These are phyloP conservation scores for Gymnoscopelus microlampas DNA, from an alignment of 2,797 vertebrate species.

Conservation along the genomic window DNA sequence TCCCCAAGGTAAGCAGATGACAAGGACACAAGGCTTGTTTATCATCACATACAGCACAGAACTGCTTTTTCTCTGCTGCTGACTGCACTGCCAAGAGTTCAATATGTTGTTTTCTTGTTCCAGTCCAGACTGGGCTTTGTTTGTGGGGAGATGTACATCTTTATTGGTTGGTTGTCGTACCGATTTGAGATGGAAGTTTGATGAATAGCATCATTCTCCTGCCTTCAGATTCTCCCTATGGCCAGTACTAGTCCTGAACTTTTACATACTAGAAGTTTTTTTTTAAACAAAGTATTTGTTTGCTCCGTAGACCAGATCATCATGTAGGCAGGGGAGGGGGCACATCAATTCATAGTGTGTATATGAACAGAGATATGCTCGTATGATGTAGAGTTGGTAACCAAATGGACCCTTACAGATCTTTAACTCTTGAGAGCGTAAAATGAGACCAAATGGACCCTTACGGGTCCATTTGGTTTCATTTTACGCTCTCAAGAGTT, in stretches of 20 bases:
- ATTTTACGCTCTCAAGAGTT: too few species aligned
- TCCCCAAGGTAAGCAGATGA: slow-evolving; percentile 89
- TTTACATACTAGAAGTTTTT: neutral
- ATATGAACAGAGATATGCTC: too few species aligned
- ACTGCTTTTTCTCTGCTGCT: slow-evolving; percentile 35
- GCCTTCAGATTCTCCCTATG: slow-evolving; percentile 7
- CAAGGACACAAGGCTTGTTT: slow-evolving; percentile 18
- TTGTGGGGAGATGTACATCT: slow-evolving; percentile 38
- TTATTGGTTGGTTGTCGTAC: slow-evolving; percentile 28
- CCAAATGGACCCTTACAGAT: too few species aligned
- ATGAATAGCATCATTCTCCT: slow-evolving; percentile 23
- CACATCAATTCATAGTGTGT: too few species aligned
- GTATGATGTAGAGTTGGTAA: too few species aligned
- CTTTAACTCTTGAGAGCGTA: too few species aligned
- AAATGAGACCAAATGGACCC: too few species aligned
- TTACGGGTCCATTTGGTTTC: too few species aligned
- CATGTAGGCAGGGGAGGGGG: too few species aligned
- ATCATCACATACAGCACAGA: slow-evolving; percentile 34
- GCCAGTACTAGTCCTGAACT: slow-evolving; percentile 13
- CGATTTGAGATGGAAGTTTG: slow-evolving; percentile 37
- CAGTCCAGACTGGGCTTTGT: slow-evolving; percentile 41
- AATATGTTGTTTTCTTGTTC: slow-evolving; percentile 22
- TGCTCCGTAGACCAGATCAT: neutral
- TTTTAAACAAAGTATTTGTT: neutral
- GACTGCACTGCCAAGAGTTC: slow-evolving; percentile 26